These are phyloP conservation scores for Dyspetes luteomarginatus DNA, from an alignment of 2,888 invertebrate genomes.

Conservation along the genomic window DNA sequence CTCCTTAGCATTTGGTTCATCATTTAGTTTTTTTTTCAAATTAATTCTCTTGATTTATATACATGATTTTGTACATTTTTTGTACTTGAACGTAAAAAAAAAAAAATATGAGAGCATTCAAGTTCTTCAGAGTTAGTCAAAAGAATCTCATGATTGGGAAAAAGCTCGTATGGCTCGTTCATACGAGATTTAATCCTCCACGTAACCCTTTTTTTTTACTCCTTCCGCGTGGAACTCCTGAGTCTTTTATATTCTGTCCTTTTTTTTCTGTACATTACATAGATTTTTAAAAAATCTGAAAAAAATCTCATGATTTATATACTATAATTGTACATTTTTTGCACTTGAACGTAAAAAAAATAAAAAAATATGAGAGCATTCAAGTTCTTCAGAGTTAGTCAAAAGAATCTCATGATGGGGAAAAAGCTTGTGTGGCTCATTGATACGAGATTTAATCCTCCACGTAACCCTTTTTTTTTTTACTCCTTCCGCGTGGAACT, in stretches of 20 bases:
- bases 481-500: no score
- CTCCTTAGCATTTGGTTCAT: constrained; percentile 12
- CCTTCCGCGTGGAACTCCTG: no score
- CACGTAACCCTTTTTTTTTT: no score
- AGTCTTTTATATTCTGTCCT: no score
- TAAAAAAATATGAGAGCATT: no score
- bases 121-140: background rate
- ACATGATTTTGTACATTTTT: constrained; percentile 18
- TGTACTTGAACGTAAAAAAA: no score
- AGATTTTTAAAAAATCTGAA: no score
- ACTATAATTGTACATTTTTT: constrained; percentile 27
- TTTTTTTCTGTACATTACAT: constrained; percentile 12
- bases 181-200: constrained; percentile 45
- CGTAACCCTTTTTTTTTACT: no score
- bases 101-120: constrained; percentile 4
- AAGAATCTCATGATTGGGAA: constrained; percentile 20
- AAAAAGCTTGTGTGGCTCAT: constrained; percentile 51
- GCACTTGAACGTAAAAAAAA: no score
- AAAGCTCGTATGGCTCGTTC: constrained; percentile 52
- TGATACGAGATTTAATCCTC: constrained; percentile 44
- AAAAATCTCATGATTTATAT: constrained; percentile 29
- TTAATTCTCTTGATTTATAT: constrained; percentile 26
- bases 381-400: background rate
- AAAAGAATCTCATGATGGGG: constrained; percentile 22
- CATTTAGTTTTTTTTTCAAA: background rate